Conservation (phyloP, 2,888 invertebrate species). For the Sesamia inferens region DNA sequence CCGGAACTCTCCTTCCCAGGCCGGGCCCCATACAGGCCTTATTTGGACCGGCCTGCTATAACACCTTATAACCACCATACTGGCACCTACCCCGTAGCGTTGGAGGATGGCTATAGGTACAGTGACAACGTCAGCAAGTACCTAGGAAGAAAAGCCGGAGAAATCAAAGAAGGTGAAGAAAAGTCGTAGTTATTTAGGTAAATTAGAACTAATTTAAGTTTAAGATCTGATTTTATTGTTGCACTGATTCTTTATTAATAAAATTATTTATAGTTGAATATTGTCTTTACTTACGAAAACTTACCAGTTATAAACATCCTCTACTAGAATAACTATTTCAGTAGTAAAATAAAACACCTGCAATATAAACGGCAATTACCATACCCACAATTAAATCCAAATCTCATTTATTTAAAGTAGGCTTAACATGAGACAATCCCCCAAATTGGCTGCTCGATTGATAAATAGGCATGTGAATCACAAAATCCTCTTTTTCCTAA, state of each 20-base stretch:
- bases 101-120: slow-evolving; percentile 77
- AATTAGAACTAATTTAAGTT: slow-evolving; percentile 39
- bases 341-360: neutral
- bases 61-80: slow-evolving; percentile 65
- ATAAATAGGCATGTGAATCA: neutral
- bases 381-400: neutral
- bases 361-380: neutral
- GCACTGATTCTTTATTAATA: slow-evolving; percentile 61
- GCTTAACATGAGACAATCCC: neutral
- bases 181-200: slow-evolving; percentile 50
- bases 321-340: neutral
- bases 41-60: slow-evolving; percentile 61
- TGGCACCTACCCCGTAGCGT: slow-evolving; percentile 79
- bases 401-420: neutral
- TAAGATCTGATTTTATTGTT: slow-evolving; percentile 61
- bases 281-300: slow-evolving; percentile 3
- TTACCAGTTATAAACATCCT: neutral
- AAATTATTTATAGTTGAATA: slow-evolving; percentile 37
- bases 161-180: slow-evolving; percentile 74
- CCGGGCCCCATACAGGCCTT: slow-evolving; percentile 59
- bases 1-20: slow-evolving; percentile 61
- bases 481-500: neutral
- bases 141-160: slow-evolving; percentile 78
- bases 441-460: neutral
- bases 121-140: slow-evolving; percentile 78